Percentiles rank a stretch among this genome's conserved stretches.
Conservation (phyloP, 2,888 invertebrate species). For the Drosophila cognata region DNA sequence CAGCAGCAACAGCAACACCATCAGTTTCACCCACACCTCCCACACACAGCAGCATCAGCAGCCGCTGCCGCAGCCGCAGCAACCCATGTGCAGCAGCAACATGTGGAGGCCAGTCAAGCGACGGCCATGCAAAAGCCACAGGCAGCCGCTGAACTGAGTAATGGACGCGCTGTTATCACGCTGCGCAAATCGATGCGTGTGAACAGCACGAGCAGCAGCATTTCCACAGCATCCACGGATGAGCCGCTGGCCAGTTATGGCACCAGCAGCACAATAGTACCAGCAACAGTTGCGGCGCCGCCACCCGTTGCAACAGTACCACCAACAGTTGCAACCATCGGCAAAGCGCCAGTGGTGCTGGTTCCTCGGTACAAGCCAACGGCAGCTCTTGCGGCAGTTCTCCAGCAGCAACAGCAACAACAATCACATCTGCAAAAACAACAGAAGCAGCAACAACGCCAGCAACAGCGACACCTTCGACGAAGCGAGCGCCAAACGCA, state of each 20-base stretch:
- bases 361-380: slow-evolving; percentile 59
- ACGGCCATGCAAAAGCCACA: slow-evolving; percentile 60
- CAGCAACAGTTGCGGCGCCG: slow-evolving; percentile 2
- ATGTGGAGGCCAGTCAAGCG: slow-evolving; percentile 57
- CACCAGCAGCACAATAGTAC: slow-evolving; percentile 50
- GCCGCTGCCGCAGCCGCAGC: slow-evolving; percentile 45
- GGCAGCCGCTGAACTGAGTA: slow-evolving; percentile 53
- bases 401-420: slow-evolving; percentile 52
- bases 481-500: slow-evolving; percentile 72
- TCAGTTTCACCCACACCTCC: slow-evolving; percentile 54
- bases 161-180: slow-evolving; percentile 44
- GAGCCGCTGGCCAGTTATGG: slow-evolving; percentile 70
- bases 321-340: slow-evolving; percentile 18
- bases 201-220: slow-evolving; percentile 84
- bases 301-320: slow-evolving; percentile 5
- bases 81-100: slow-evolving; percentile 34
- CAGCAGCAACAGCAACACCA: slow-evolving; percentile 61
- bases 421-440: slow-evolving; percentile 18
- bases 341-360: slow-evolving; percentile 64
- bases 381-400: slow-evolving; percentile 32
- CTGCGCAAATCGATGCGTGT: slow-evolving; percentile 84
- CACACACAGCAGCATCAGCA: slow-evolving; percentile 56
- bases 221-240: slow-evolving; percentile 83
- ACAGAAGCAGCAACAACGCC: slow-evolving; percentile 46
- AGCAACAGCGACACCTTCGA: slow-evolving; percentile 64